Conservation (phyloP, 2,113 vertebrate genomes). For the Ctenomys sociabilis region DNA sequence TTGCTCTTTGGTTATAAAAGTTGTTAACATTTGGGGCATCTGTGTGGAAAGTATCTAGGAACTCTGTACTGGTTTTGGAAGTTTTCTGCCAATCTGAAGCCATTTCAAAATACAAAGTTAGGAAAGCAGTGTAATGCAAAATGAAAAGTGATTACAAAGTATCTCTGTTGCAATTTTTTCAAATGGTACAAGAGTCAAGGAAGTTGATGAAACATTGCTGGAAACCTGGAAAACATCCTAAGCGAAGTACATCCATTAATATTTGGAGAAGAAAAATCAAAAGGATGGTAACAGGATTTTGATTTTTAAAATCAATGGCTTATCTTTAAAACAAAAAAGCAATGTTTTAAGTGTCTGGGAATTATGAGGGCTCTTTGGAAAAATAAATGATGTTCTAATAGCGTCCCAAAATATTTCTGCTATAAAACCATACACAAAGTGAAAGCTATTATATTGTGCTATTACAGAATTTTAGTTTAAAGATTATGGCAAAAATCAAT, state of each 20-base stretch:
- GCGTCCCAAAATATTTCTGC: constrained; percentile 36
- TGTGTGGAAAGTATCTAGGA: neutral
- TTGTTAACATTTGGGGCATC: neutral
- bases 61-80: neutral
- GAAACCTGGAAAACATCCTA: neutral
- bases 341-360: constrained; percentile 44
- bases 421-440: constrained; percentile 13
- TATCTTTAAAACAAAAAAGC: neutral
- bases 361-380: neutral
- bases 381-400: constrained; percentile 46
- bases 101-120: constrained; percentile 29
- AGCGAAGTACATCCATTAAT: constrained; percentile 28
- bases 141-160: constrained; percentile 17
- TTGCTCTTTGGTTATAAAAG: neutral
- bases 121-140: neutral
- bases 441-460: neutral
- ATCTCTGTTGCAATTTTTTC: constrained; percentile 45
- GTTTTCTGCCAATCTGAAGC: constrained; percentile 4
- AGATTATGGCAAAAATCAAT: constrained; percentile 28
- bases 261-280: constrained; percentile 34
- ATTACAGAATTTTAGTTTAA: constrained; percentile 51
- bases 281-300: constrained; percentile 20
- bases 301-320: neutral
- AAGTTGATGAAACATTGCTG: neutral
- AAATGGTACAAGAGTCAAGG: neutral